Percentiles rank a stretch among this genome's conserved stretches.
Conservation (phyloP, 2,113 vertebrate genomes). For the Hyaena hyaena region DNA sequence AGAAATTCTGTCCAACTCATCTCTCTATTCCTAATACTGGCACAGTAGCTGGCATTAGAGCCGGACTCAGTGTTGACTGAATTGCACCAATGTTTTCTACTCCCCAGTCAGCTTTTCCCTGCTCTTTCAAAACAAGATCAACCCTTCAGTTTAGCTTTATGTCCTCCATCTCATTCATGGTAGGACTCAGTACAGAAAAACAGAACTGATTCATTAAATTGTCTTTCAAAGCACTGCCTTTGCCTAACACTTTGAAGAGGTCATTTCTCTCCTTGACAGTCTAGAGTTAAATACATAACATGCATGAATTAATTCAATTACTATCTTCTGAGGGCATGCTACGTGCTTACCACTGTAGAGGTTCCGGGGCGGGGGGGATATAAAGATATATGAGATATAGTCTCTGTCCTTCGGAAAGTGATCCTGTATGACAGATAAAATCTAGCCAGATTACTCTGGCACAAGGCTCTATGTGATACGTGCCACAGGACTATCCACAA, state of each 20-base stretch:
- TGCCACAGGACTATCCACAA: neutral
- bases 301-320: conserved; percentile 8
- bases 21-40: too few species aligned
- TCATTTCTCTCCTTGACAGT: neutral
- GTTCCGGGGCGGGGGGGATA: neutral
- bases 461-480: neutral
- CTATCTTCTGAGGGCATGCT: neutral
- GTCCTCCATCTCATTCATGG: neutral
- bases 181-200: neutral
- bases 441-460: neutral
- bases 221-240: neutral
- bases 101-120: neutral
- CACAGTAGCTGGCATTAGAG: neutral
- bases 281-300: neutral
- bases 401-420: neutral
- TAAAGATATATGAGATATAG: neutral
- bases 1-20: too few species aligned
- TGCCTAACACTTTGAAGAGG: neutral
- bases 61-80: neutral
- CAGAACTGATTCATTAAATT: conserved; percentile 5
- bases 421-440: neutral
- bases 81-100: neutral
- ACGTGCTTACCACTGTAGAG: neutral
- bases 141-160: too few species aligned
- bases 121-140: too few species aligned